Evolutionary conservation across 2,113 vertebrate species (phyloP).

Genomic region (Lonchura striata): DNA sequence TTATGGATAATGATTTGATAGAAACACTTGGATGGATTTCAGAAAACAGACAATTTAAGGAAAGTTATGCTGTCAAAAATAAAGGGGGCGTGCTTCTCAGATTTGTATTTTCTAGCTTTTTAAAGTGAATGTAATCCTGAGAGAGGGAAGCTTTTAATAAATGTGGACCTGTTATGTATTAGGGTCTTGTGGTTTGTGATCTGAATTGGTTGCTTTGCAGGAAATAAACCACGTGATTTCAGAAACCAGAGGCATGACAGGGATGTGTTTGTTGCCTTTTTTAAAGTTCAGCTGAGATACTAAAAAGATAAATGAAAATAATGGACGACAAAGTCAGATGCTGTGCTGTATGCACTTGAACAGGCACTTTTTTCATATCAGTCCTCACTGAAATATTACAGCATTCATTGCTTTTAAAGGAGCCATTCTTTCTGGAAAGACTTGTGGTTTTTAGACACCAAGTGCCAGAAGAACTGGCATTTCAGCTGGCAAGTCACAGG

Average conservation of each 20-base stretch:
- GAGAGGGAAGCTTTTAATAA: background rate
- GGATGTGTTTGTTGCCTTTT: background rate
- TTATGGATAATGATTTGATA: background rate
- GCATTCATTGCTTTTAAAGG: slow-evolving; percentile 45
- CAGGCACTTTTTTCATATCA: slow-evolving; percentile 13
- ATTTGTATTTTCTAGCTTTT: background rate
- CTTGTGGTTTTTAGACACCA: slow-evolving; percentile 15
- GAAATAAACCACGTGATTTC: background rate
- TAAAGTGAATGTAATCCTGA: background rate
- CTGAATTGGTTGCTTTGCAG: background rate
- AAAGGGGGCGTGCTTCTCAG: background rate
- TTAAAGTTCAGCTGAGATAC: background rate
- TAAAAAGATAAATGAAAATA: slow-evolving; percentile 24
- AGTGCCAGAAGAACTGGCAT: slow-evolving; percentile 39
- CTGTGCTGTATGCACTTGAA: slow-evolving; percentile 20
- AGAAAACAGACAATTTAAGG: background rate
- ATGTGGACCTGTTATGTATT: background rate
- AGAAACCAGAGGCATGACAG: background rate
- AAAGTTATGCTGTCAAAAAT: background rate
- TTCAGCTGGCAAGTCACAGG: slow-evolving; percentile 33
- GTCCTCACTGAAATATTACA: background rate
- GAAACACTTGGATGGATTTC: background rate
- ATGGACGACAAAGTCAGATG: background rate
- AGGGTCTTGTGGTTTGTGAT: background rate
- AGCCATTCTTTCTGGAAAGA: slow-evolving; percentile 42